These are phyloP conservation scores for Trachelus troglodyta DNA, from an alignment of 2,888 invertebrate species.

Conservation along the genomic window DNA sequence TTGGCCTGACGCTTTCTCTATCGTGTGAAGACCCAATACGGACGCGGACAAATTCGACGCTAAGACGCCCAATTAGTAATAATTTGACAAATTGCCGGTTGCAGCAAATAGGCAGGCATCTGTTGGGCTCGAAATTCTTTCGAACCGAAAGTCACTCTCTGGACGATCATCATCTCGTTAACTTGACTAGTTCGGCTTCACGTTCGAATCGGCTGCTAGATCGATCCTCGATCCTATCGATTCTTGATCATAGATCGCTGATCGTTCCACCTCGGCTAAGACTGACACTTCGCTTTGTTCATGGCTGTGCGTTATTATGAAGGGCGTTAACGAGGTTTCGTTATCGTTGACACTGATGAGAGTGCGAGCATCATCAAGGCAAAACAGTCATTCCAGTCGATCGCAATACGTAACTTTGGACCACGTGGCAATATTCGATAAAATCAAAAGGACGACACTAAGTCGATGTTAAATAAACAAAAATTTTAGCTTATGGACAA, in stretches of 20 bases:
- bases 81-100: slow-evolving; percentile 51
- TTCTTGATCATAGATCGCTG: not conserved
- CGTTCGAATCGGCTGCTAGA: not conserved
- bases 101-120: slow-evolving; percentile 38
- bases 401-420: not conserved
- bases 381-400: not conserved
- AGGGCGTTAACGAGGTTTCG: slow-evolving; percentile 2
- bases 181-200: slow-evolving; percentile 6
- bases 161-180: slow-evolving; percentile 46
- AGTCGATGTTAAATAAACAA: not conserved
- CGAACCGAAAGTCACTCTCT: slow-evolving; percentile 51
- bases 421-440: not conserved
- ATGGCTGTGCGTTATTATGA: not conserved
- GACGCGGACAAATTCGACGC: slow-evolving; percentile 21
- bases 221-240: not conserved
- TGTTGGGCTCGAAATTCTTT: slow-evolving; percentile 37
- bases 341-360: slow-evolving; percentile 1
- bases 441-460: not conserved
- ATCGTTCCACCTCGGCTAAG: not conserved
- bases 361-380: not conserved
- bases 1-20: not conserved
- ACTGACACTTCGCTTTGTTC: not conserved
- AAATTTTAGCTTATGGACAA: not conserved
- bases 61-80: slow-evolving; percentile 53
- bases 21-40: not conserved